phyloP scores from a whole-genome alignment of 2,888 invertebrate genomes.

The Oasisia sp. region DNA sequence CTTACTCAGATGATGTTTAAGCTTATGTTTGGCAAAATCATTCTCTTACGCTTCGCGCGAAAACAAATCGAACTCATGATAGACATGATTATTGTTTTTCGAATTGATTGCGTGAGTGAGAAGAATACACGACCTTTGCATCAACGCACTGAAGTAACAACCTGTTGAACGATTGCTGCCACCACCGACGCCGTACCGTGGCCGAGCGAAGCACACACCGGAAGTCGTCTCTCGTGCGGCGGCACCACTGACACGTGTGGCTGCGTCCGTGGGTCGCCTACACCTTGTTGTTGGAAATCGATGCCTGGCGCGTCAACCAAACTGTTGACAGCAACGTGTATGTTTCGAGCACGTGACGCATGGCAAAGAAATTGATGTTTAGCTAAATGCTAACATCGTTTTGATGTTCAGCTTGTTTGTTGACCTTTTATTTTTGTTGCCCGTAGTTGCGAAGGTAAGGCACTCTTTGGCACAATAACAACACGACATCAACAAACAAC shows the following conservation, averaged over 20 bases:
- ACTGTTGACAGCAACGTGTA: background rate
- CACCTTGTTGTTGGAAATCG: background rate
- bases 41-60: too few species aligned
- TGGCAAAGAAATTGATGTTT: background rate
- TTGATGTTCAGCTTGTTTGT: too few species aligned
- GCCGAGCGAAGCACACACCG: background rate
- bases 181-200: background rate
- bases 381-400: too few species aligned
- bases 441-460: too few species aligned
- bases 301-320: background rate
- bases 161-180: background rate
- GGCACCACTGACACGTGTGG: background rate
- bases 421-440: too few species aligned
- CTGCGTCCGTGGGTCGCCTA: background rate
- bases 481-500: too few species aligned
- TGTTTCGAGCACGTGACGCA: background rate
- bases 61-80: too few species aligned
- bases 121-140: background rate
- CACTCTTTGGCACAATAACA: too few species aligned
- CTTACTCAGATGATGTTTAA: too few species aligned
- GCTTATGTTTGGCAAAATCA: too few species aligned
- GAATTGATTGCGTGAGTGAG: background rate
- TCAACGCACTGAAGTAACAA: background rate
- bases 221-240: background rate
- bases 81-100: background rate